phyloP scores from a whole-genome alignment of 2,888 invertebrate species.

The Callyntrura sp. region DNA sequence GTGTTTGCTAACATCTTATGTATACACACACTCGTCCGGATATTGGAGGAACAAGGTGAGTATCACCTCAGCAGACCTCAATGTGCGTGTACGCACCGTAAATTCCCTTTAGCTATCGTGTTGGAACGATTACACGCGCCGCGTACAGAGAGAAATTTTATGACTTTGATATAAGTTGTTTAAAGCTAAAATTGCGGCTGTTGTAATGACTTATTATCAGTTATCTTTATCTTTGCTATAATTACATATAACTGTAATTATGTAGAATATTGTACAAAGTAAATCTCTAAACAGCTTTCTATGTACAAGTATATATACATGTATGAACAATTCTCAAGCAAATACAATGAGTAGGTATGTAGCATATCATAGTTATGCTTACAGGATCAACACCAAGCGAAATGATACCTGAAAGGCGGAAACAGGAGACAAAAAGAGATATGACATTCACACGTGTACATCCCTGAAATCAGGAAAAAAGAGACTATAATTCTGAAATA shows the following conservation, averaged over 20 bases:
- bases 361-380: neutral
- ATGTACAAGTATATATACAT: neutral
- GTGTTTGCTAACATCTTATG: neutral
- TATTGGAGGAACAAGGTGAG: neutral
- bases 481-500: too few relatives aligned
- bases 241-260: conserved; percentile 1
- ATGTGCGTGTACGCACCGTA: neutral
- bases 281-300: neutral
- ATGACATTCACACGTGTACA: conserved; percentile 73
- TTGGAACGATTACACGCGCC: conserved; percentile 3
- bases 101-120: neutral
- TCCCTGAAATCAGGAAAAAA: conserved; percentile 64
- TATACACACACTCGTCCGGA: neutral
- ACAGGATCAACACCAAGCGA: neutral
- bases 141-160: neutral
- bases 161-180: conserved; percentile 37
- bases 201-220: neutral
- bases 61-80: neutral
- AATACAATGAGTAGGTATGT: neutral
- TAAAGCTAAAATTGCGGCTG: neutral
- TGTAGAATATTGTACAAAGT: neutral
- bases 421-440: neutral
- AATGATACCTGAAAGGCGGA: neutral
- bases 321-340: neutral
- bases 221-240: neutral